These are phyloP conservation scores for Drosophila grimshawi DNA, from an alignment of 1,140 invertebrate genomes.

Conservation along the genomic window DNA sequence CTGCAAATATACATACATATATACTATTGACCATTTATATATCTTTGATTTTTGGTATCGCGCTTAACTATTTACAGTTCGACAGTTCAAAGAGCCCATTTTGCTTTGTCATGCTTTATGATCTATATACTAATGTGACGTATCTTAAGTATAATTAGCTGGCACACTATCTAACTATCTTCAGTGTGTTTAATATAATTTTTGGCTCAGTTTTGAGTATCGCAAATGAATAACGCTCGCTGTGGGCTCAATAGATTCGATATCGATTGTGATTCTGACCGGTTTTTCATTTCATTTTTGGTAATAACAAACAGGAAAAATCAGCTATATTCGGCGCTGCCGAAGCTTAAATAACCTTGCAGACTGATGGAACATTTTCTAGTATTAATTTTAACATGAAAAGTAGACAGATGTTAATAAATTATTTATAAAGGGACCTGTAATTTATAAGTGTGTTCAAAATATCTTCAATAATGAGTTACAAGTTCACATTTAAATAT, in stretches of 20 bases:
- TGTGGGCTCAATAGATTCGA: slow-evolving; percentile 52
- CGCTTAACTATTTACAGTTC: slow-evolving; percentile 42
- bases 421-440: no score
- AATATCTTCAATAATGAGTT: no score
- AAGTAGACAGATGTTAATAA: background rate
- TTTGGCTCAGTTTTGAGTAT: slow-evolving; percentile 80
- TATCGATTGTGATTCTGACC: slow-evolving; percentile 49
- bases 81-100: slow-evolving; percentile 23
- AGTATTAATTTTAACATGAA: background rate
- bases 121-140: slow-evolving; percentile 9
- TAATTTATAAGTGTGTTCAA: no score
- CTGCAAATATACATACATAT: slow-evolving; percentile 14
- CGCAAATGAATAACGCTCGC: slow-evolving; percentile 69
- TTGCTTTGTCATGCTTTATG: slow-evolving; percentile 23
- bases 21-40: slow-evolving; percentile 1
- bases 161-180: slow-evolving; percentile 34
- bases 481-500: background rate
- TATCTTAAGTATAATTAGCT: slow-evolving; percentile 49
- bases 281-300: slow-evolving; percentile 11
- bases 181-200: slow-evolving; percentile 57
- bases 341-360: background rate
- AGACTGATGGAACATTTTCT: background rate
- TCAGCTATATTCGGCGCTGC: background rate
- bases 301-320: background rate
- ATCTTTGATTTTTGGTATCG: slow-evolving; percentile 30